Conservation (phyloP, 2,888 invertebrate species). For the Bombylius major region DNA sequence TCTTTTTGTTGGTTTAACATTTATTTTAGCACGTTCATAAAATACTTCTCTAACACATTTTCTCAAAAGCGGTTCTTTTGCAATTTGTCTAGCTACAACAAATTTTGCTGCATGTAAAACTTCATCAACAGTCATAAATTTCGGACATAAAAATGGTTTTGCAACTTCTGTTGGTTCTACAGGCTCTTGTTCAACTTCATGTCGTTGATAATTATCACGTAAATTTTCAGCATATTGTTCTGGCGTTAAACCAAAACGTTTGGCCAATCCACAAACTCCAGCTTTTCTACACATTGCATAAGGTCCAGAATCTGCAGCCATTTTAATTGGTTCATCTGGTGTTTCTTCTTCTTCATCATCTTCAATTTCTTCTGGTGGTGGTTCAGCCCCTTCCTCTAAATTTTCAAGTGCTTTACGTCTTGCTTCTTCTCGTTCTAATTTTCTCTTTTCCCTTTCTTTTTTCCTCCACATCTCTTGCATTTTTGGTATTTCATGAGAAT, state of each 20-base stretch:
- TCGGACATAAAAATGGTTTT: conserved; percentile 55
- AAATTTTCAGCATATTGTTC: conserved; percentile 95
- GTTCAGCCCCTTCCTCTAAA: conserved; percentile 20
- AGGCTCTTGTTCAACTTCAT: conserved; percentile 87
- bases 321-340: conserved; percentile 57
- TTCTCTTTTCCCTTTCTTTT: conserved; percentile 53
- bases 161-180: conserved; percentile 75
- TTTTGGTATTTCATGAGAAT: conserved; percentile 67
- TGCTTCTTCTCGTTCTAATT: conserved; percentile 36
- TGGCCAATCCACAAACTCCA: conserved; percentile 72
- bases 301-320: conserved; percentile 75
- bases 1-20: conserved; percentile 72
- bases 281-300: conserved; percentile 79
- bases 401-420: conserved; percentile 19
- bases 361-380: conserved; percentile 34
- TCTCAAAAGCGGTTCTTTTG: conserved; percentile 80
- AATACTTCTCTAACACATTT: conserved; percentile 75
- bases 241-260: conserved; percentile 83
- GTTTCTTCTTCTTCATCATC: conserved; percentile 48
- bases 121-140: conserved; percentile 62
- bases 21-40: conserved; percentile 76
- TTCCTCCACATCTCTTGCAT: conserved; percentile 64
- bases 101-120: conserved; percentile 82
- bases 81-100: conserved; percentile 89
- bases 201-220: conserved; percentile 86